Percentiles rank a stretch among this genome's conserved stretches.
These are phyloP conservation scores for Eubasilissa splendida DNA, from an alignment of 2,888 invertebrate genomes.

Conservation along the genomic window DNA sequence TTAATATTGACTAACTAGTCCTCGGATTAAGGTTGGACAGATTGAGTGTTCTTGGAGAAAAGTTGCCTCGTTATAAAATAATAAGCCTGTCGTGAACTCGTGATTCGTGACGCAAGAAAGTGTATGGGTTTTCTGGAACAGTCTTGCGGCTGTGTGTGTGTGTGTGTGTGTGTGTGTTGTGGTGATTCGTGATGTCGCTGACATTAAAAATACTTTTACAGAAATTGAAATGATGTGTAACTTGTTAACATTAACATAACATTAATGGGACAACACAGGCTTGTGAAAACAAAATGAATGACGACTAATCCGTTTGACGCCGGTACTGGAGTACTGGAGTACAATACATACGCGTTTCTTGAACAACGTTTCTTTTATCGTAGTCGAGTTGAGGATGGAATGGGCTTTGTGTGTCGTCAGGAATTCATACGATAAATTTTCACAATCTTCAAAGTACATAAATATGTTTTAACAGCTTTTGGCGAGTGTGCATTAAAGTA, in stretches of 20 bases:
- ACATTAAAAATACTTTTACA: slow-evolving; percentile 19
- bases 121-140: slow-evolving; percentile 23
- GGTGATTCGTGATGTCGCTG: neutral
- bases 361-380: too few relatives aligned
- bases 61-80: slow-evolving; percentile 6
- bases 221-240: slow-evolving; percentile 18
- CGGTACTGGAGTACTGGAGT: neutral
- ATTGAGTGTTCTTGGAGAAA: slow-evolving; percentile 8
- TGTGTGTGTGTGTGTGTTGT: neutral
- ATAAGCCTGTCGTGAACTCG: slow-evolving; percentile 2
- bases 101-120: slow-evolving; percentile 40
- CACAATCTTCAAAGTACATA: too few relatives aligned
- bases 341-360: too few relatives aligned
- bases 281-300: neutral
- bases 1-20: slow-evolving; percentile 14
- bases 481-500: too few relatives aligned
- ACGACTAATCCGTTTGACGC: neutral
- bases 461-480: too few relatives aligned
- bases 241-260: neutral
- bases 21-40: slow-evolving; percentile 25
- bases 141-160: neutral
- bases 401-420: too few relatives aligned
- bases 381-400: too few relatives aligned
- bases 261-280: neutral
- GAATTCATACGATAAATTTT: too few relatives aligned